Evolutionary conservation across 1,140 invertebrate genomes (phyloP), one percentile per base, ranked within the genome.

Genomic region (Microplitis mediator): DNA sequence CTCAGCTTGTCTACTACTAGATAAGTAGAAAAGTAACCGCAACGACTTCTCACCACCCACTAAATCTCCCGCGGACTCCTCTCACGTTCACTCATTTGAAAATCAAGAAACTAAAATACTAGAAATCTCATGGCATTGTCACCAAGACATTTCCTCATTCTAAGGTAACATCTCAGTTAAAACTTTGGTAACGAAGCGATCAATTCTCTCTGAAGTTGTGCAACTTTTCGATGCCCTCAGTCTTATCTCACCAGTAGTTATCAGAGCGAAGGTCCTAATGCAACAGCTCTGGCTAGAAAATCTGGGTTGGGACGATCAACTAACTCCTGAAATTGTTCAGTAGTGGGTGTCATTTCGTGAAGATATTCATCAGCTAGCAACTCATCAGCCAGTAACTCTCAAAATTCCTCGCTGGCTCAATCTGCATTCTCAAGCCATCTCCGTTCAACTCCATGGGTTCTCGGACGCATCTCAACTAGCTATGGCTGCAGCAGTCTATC

Each of bases 361-460:
- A 32, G 58, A 74, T 36, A 60, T 77, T 13, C 23, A 23, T 52
- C 16, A n/a, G 51, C 52, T 13, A 34, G 77, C 35, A 50, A 68
- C 60, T 8, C 1, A n/a, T n/a, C n/a, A n/a, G n/a, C n/a, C n/a
- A n/a, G n/a, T n/a, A 45, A 74, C 60, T 8, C 1, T 79, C 35
- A 67, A 60, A 31, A 63, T 78, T 5, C 77, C 77, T 8, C 52
- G 80, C 2, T 78, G 75, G 64, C 4, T 77, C 23, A 32, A 68
- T 16, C 74, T 66, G 6, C 39, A 45, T 35, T 35, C 11, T 8
- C 8, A n/a, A 4, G 4, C 32, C 2, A 16, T 4, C 4, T 31
- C 31, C 11, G 4, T 69, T 13, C 68, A 78, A 77, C 50, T 81
- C 45, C 78, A 79, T 52, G 75, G 78, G 0, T 83, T 82, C 63